Percentiles rank a stretch among this genome's conserved stretches.
Evolutionary conservation across 2,113 vertebrate species (phyloP).

Genomic region (Progne subis): DNA sequence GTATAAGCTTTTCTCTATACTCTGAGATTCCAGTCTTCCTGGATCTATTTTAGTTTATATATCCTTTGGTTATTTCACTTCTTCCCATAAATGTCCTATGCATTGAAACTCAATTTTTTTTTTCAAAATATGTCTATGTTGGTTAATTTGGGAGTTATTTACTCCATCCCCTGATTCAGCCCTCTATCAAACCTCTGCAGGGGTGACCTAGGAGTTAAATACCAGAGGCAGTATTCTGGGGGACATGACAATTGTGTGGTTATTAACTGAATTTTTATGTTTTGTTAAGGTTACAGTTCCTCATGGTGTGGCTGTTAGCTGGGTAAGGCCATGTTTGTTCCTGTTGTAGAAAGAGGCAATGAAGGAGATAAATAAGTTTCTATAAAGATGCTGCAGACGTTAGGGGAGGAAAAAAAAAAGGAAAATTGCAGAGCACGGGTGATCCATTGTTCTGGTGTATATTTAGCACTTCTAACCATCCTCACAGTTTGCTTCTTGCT

Average conservation of each 20-base stretch:
- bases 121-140: neutral
- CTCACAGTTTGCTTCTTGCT: conserved; percentile 12
- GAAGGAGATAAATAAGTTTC: conserved; percentile 12
- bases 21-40: neutral
- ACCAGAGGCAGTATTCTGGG: neutral
- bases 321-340: neutral
- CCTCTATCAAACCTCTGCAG: neutral
- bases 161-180: neutral
- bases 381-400: neutral
- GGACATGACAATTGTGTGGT: neutral
- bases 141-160: neutral
- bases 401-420: neutral
- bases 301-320: neutral
- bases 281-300: neutral
- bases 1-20: neutral
- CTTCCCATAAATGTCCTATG: neutral
- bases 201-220: neutral
- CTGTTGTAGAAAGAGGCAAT: neutral
- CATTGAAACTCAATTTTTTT: neutral
- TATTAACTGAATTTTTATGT: neutral
- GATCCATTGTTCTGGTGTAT: conserved; percentile 28
- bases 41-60: neutral
- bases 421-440: neutral
- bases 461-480: conserved; percentile 44
- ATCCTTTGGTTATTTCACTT: neutral